These are phyloP conservation scores for Leucophora obtusa DNA, from an alignment of 2,888 invertebrate species.

Conservation along the genomic window DNA sequence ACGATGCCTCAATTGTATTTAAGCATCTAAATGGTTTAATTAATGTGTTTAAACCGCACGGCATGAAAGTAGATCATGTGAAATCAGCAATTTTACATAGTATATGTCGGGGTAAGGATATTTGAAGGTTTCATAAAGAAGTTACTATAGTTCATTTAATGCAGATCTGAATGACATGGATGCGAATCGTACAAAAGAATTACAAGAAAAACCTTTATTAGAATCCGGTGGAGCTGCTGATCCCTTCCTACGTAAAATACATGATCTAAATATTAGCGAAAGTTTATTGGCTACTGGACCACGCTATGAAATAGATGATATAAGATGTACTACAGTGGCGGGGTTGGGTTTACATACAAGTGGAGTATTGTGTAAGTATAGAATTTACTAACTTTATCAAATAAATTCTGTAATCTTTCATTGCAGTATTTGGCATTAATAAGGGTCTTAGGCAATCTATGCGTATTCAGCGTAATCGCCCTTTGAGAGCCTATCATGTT, in stretches of 20 bases:
- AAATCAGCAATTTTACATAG: slow-evolving; percentile 82
- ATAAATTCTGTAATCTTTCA: no score
- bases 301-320: slow-evolving; percentile 84
- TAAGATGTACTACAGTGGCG: slow-evolving; percentile 82
- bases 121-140: neutral
- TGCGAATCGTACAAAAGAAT: slow-evolving; percentile 76
- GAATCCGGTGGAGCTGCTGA: slow-evolving; percentile 83
- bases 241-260: slow-evolving; percentile 80
- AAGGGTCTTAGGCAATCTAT: slow-evolving; percentile 81
- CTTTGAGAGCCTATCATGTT: slow-evolving; percentile 85
- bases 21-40: slow-evolving; percentile 86
- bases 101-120: slow-evolving; percentile 83
- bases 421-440: slow-evolving; percentile 86
- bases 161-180: slow-evolving; percentile 49
- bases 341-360: slow-evolving; percentile 83
- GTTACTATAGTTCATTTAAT: neutral
- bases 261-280: slow-evolving; percentile 83
- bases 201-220: slow-evolving; percentile 79
- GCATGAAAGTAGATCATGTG: slow-evolving; percentile 80
- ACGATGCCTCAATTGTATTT: slow-evolving; percentile 82
- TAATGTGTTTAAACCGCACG: slow-evolving; percentile 88
- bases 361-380: slow-evolving; percentile 84
- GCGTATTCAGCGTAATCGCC: slow-evolving; percentile 81
- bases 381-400: no score
- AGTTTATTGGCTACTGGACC: slow-evolving; percentile 87